Evolutionary conservation across 2,113 vertebrate genomes (phyloP), one percentile per base, ranked within the genome.

Genomic region (Galeopterus variegatus): DNA sequence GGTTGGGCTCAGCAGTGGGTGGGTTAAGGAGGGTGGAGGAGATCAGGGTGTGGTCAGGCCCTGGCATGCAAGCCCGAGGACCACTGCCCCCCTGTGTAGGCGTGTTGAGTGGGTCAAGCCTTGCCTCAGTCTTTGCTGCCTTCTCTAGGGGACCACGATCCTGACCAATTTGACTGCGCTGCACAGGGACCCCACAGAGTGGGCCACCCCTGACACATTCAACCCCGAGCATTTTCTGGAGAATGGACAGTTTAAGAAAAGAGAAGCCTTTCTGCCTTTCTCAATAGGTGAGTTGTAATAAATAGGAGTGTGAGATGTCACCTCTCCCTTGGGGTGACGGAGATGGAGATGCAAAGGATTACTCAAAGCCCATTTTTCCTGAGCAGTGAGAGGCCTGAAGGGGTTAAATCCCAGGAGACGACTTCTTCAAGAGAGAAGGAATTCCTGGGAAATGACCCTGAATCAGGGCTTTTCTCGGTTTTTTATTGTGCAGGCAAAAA

Each of bases 191-290:
- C 98, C 99, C 36, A 94, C 96, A 0, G 99, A 99, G 93, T 99
- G 99, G 99, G 98, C 98, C 72, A 99, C 99, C 24, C 99, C 99
- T 1, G 97, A 99, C 85, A 97, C 82, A 3, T 99, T 99, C 98
- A 99, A 99, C 95, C 99, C 99, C 0, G 98, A 98, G 60, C 99
- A 99, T 96, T 99, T 99, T 97, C 98, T 99, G 98, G 99, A 99
- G 79, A 98, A 99, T 12, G 99, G 99, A 79, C 98, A 98, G 88
- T 99, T 99, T 96, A 98, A 98, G 90, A 99, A 98, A 95, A 98
- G 94, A 82, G 99, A 99, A 3, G 98, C 99, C 91, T 99, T 99
- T 97, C 91, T 99, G 86, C 99, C 99, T 18, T 99, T 99, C 98
- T 99, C 99, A 96, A 97, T 99, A 98, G 99, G 99, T 99, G 96